A percentile compares a stretch with the other conserved stretches of the same genome.
phyloP scores from a whole-genome alignment of 2,113 vertebrate genomes.

The Choloepus hoffmanni region DNA sequence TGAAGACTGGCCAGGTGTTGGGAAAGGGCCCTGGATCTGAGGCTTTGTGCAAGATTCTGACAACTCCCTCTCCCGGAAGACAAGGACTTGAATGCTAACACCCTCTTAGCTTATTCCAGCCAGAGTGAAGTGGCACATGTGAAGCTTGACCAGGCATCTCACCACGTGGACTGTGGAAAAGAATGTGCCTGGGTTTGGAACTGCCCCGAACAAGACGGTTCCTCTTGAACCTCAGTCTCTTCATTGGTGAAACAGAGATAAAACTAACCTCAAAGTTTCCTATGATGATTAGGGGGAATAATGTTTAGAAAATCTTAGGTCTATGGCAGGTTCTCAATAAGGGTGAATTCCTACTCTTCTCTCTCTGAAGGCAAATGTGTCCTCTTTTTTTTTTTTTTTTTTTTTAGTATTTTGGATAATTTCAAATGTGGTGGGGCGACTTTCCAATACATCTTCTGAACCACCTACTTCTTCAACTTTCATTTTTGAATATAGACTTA shows the following conservation, averaged over 20 bases:
- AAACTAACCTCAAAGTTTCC: not conserved
- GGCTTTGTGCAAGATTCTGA: fast-evolving
- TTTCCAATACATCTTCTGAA: not conserved
- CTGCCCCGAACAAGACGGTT: not conserved
- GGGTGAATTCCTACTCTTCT: not conserved
- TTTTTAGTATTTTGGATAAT: not conserved
- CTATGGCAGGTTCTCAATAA: not conserved
- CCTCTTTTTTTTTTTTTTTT: not conserved
- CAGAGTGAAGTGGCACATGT: not conserved
- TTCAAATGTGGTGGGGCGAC: not conserved
- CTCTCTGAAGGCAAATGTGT: not conserved
- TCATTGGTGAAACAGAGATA: not conserved
- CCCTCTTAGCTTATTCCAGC: not conserved
- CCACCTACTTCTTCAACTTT: not conserved
- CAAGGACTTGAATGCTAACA: not conserved
- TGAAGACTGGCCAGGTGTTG: too few species aligned
- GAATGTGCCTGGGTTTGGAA: not conserved
- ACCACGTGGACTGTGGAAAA: not conserved
- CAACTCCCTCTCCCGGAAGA: too few species aligned
- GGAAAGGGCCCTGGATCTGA: not conserved
- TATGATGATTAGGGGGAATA: not conserved
- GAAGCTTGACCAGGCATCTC: too few species aligned
- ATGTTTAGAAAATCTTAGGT: not conserved
- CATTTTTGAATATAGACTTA: not conserved
- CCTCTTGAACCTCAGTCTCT: not conserved